Evolutionary conservation across 1,140 invertebrate species (phyloP).

Genomic region (Caerostris darwini): DNA sequence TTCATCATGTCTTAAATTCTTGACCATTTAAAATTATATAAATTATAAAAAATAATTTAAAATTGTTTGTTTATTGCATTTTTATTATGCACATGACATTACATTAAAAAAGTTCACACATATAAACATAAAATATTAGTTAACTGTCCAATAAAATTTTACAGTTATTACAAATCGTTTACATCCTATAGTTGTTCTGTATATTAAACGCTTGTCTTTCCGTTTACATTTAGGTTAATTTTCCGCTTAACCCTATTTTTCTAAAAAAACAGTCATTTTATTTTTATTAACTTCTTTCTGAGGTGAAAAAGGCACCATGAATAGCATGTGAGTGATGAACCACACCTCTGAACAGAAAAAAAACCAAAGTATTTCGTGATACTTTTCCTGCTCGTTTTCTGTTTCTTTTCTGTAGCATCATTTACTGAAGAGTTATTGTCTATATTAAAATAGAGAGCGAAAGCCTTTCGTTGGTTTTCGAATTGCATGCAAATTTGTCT

Average conservation of each 20-base stretch:
- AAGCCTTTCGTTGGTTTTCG: not conserved
- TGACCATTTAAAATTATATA: too few relatives aligned
- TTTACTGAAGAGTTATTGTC: not conserved
- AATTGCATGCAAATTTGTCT: not conserved
- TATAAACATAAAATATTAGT: too few relatives aligned
- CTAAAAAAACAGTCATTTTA: not conserved
- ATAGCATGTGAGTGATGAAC: not conserved
- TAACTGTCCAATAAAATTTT: too few relatives aligned
- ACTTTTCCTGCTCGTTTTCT: not conserved
- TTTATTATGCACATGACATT: too few relatives aligned
- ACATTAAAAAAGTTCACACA: too few relatives aligned
- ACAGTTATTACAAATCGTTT: too few relatives aligned
- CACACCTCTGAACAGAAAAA: not conserved
- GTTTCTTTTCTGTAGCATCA: not conserved
- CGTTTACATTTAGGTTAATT: not conserved
- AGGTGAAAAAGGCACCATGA: not conserved
- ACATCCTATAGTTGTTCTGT: not conserved
- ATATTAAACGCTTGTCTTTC: not conserved
- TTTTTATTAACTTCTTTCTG: not conserved
- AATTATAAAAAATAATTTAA: too few relatives aligned
- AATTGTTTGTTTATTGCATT: too few relatives aligned
- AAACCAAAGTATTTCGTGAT: not conserved
- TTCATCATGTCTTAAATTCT: too few relatives aligned
- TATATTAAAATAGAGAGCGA: not conserved
- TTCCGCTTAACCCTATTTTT: conserved; percentile 11